Evolutionary conservation across 2,113 vertebrate species (phyloP).

Genomic region (Hystrix brachyura): DNA sequence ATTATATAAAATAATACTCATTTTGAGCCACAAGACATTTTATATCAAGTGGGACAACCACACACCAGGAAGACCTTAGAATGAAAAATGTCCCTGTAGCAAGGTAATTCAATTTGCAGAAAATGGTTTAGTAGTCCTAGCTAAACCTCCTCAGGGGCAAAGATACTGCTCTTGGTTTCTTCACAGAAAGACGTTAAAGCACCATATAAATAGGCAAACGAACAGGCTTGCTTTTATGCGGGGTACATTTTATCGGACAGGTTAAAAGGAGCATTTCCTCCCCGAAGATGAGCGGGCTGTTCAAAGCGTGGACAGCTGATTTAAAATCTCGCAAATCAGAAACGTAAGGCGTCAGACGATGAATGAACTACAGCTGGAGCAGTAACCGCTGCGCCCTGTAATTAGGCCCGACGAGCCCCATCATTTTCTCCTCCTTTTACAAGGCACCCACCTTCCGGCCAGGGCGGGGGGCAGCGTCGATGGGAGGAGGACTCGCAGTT

Average conservation of each 20-base stretch:
- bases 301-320: not conserved
- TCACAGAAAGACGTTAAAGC: not conserved
- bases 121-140: not conserved
- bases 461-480: too few species aligned
- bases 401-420: not conserved
- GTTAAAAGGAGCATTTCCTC: not conserved
- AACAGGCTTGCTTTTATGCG: not conserved
- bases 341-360: not conserved
- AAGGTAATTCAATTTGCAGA: not conserved
- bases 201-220: not conserved
- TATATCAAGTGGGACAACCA: not conserved
- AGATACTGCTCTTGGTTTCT: not conserved
- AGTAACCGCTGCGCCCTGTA: not conserved
- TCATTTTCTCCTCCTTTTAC: not conserved
- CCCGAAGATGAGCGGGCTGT: not conserved
- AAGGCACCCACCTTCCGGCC: not conserved
- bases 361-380: not conserved
- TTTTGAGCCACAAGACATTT: not conserved
- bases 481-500: not conserved
- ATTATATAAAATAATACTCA: slow-evolving; percentile 3
- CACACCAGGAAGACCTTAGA: not conserved
- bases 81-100: not conserved
- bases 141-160: not conserved
- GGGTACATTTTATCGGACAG: not conserved
- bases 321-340: not conserved